These are phyloP conservation scores for Saguinus midas DNA, from an alignment of 2,113 vertebrate genomes.

Conservation along the genomic window DNA sequence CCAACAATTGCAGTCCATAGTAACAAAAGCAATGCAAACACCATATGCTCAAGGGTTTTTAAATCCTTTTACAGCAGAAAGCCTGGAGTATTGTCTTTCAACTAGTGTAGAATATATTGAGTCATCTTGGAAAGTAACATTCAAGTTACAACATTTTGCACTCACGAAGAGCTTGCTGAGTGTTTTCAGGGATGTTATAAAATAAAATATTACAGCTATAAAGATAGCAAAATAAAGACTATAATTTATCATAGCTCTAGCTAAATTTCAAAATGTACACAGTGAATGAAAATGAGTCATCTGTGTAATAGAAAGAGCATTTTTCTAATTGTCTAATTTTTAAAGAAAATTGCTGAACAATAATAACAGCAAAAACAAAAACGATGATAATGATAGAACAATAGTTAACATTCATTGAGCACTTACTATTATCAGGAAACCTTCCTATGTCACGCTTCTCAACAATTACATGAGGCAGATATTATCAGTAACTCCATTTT, in stretches of 20 bases:
- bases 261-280: conserved; percentile 69
- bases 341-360: not conserved
- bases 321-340: conserved; percentile 36
- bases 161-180: conserved; percentile 75
- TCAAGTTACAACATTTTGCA: conserved; percentile 70
- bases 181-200: conserved; percentile 80
- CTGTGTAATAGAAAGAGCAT: conserved; percentile 47
- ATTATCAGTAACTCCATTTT: conserved; percentile 11
- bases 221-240: conserved; percentile 79
- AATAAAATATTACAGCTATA: conserved; percentile 80
- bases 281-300: conserved; percentile 68
- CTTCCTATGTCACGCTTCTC: not conserved
- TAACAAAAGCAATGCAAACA: not conserved
- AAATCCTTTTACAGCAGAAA: conserved; percentile 54
- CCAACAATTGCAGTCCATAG: not conserved
- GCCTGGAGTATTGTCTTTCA: conserved; percentile 31
- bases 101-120: not conserved
- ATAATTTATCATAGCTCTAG: conserved; percentile 74
- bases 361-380: conserved; percentile 19
- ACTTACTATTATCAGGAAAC: not conserved
- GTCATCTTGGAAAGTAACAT: conserved; percentile 72
- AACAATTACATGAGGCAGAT: not conserved
- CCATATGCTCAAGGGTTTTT: conserved; percentile 21
- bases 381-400: not conserved
- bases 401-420: not conserved